phyloP scores from a whole-genome alignment of 2,888 invertebrate species.

The Galeruca laticollis region DNA sequence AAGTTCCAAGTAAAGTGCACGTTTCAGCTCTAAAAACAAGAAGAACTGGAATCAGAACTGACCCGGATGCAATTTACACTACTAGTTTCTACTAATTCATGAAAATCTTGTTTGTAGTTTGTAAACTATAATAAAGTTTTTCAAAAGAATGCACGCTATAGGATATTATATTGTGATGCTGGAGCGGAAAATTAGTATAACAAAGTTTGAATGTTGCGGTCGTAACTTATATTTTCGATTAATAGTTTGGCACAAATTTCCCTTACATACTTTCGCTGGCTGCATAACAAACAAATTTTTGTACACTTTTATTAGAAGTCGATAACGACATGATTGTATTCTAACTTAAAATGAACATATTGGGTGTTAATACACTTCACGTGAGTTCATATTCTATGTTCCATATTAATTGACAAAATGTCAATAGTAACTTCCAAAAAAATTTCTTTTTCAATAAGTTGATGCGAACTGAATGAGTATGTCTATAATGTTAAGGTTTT shows the following conservation, averaged over 20 bases:
- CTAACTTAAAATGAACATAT: too few relatives aligned
- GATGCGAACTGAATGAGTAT: too few relatives aligned
- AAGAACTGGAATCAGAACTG: neutral
- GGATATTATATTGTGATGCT: neutral
- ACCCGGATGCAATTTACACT: constrained; percentile 8
- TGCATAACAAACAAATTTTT: too few relatives aligned
- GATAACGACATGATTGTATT: too few relatives aligned
- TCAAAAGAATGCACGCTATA: constrained; percentile 4
- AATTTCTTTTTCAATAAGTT: too few relatives aligned
- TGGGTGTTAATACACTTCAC: too few relatives aligned
- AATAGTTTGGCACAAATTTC: neutral
- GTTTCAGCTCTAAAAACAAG: constrained; percentile 1
- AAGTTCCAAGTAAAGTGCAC: constrained; percentile 12
- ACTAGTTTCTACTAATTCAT: constrained; percentile 9
- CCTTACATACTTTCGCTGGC: too few relatives aligned
- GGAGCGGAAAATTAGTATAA: neutral
- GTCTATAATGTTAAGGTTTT: too few relatives aligned
- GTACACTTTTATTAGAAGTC: too few relatives aligned
- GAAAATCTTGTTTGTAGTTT: constrained; percentile 22
- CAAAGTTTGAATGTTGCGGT: neutral
- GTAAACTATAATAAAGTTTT: constrained; percentile 12
- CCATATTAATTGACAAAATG: too few relatives aligned
- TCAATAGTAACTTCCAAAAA: too few relatives aligned
- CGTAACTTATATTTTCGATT: neutral
- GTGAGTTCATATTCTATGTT: too few relatives aligned